Evolutionary conservation across 2,797 vertebrate species (phyloP).

Genomic region (Coracias cyanogaster): DNA sequence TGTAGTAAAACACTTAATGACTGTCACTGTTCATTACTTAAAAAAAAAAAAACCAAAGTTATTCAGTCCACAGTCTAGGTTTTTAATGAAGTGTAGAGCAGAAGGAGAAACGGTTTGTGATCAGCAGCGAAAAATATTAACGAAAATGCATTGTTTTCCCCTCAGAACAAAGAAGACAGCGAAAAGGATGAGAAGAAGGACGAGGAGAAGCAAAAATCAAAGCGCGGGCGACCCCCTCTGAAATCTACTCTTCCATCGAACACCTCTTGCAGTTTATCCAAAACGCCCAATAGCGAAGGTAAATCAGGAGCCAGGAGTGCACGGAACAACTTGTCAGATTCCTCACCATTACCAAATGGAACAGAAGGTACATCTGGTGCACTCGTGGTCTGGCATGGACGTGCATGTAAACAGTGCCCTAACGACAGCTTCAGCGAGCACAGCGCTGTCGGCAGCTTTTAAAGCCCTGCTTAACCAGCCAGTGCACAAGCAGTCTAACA

Average conservation of each 20-base stretch:
- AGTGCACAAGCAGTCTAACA: neutral
- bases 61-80: neutral
- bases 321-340: conserved; percentile 61
- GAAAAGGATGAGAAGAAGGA: conserved; percentile 89
- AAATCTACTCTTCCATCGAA: conserved; percentile 85
- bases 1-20: neutral
- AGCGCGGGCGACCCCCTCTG: conserved; percentile 91
- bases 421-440: neutral
- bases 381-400: neutral
- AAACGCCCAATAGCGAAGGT: conserved; percentile 85
- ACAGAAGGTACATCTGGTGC: conserved; percentile 75
- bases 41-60: neutral
- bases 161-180: conserved; percentile 88
- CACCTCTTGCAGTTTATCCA: conserved; percentile 82
- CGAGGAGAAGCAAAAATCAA: conserved; percentile 83
- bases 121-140: neutral
- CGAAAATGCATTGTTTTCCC: neutral
- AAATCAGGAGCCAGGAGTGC: conserved; percentile 80
- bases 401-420: neutral
- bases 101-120: neutral
- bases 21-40: neutral
- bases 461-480: neutral
- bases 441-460: neutral
- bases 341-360: conserved; percentile 81
- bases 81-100: neutral